A percentile compares a stretch with the other conserved stretches of the same genome.
phyloP scores from a whole-genome alignment of 2,797 vertebrate species.

The Neopelma chrysocephalum region DNA sequence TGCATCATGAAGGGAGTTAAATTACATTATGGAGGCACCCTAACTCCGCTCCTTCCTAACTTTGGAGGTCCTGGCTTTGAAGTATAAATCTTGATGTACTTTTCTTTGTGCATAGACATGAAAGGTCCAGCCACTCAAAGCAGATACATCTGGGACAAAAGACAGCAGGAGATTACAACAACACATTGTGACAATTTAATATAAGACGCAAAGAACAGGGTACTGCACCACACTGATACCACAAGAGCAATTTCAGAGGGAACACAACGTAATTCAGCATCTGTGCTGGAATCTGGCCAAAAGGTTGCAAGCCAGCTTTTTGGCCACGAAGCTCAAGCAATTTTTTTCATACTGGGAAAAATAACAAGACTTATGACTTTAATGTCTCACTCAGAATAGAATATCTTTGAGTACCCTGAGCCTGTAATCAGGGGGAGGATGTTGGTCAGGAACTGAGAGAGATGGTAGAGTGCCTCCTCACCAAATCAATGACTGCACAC shows the following conservation, averaged over 20 bases:
- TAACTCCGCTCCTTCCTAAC: constrained; percentile 36
- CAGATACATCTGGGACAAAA: constrained; percentile 56
- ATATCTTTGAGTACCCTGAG: neutral
- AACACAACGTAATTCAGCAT: neutral
- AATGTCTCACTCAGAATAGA: neutral
- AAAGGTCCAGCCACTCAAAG: constrained; percentile 49
- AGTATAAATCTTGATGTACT: constrained; percentile 46
- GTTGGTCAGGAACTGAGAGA: neutral
- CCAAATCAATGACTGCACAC: neutral
- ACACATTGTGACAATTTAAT: constrained; percentile 40
- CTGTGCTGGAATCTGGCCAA: constrained; percentile 42
- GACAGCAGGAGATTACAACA: constrained; percentile 56
- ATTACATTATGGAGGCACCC: constrained; percentile 1
- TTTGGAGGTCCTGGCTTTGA: constrained; percentile 43
- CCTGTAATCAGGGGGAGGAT: neutral
- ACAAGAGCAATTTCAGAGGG: constrained; percentile 35
- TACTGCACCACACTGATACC: constrained; percentile 37
- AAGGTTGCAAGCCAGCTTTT: constrained; percentile 16
- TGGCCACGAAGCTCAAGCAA: neutral
- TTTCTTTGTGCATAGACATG: constrained; percentile 58
- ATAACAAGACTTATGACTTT: constrained; percentile 11
- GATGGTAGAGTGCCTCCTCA: neutral
- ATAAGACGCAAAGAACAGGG: constrained; percentile 11
- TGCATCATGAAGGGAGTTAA: constrained; percentile 19
- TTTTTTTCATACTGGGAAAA: constrained; percentile 22